phyloP scores from a whole-genome alignment of 2,888 invertebrate species.

The Pyrrhia umbra region DNA sequence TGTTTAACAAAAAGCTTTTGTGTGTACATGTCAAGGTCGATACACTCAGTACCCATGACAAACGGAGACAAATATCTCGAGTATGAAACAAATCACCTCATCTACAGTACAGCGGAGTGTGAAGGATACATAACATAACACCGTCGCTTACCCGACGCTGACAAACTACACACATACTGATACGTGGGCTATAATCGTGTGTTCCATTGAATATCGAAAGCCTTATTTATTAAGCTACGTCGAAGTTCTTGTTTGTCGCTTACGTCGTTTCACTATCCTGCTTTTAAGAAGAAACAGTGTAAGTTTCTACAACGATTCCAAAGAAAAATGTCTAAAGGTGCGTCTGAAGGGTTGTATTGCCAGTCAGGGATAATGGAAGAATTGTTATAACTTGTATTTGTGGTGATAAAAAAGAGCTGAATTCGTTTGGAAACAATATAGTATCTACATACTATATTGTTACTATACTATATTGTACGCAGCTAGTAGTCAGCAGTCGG shows the following conservation, averaged over 20 bases:
- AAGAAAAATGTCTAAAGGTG: constrained; percentile 14
- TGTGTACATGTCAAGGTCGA: constrained; percentile 21
- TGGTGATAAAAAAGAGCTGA: no score
- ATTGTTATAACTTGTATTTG: background rate
- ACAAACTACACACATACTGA: constrained; percentile 41
- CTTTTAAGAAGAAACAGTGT: background rate
- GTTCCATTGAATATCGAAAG: constrained; percentile 40
- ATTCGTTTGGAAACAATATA: no score
- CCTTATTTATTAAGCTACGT: constrained; percentile 41
- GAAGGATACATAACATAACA: constrained; percentile 46
- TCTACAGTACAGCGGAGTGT: constrained; percentile 43
- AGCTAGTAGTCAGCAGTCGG: background rate
- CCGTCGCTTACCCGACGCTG: constrained; percentile 18
- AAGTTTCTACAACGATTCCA: background rate
- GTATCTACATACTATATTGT: no score
- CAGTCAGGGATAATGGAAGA: background rate
- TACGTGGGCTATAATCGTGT: constrained; percentile 42
- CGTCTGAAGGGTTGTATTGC: background rate
- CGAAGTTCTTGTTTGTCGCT: constrained; percentile 7
- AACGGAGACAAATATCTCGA: constrained; percentile 38
- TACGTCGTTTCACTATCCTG: constrained; percentile 18
- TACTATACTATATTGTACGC: background rate
- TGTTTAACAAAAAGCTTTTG: constrained; percentile 29
- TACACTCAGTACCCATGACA: constrained; percentile 26
- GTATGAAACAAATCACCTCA: constrained; percentile 44